Evolutionary conservation across 2,113 vertebrate species (phyloP).

Genomic region (Trogon surrucura): DNA sequence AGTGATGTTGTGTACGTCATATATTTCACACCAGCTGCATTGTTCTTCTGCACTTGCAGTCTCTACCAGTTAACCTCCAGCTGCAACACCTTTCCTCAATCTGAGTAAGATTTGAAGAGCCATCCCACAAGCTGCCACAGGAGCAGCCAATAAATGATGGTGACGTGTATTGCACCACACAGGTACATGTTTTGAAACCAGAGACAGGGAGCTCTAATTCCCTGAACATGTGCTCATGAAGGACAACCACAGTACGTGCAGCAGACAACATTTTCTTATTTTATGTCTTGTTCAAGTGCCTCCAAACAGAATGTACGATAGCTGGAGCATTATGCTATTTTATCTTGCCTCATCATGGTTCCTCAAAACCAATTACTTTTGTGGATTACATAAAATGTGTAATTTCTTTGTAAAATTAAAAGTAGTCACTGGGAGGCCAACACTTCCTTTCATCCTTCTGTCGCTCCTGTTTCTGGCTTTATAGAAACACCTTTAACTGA

Average conservation of each 20-base stretch:
- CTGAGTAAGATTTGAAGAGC: not conserved
- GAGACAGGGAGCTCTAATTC: not conserved
- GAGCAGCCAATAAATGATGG: rapidly evolving
- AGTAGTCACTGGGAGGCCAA: not conserved
- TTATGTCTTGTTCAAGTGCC: not conserved
- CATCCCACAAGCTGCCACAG: not conserved
- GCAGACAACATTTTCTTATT: not conserved
- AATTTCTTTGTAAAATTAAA: not conserved
- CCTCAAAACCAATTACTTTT: not conserved
- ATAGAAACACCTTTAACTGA: not conserved
- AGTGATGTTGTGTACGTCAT: not conserved
- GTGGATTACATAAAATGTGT: not conserved
- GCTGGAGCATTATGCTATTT: not conserved
- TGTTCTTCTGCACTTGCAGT: not conserved
- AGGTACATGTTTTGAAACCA: not conserved
- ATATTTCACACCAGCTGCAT: not conserved
- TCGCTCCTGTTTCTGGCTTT: not conserved
- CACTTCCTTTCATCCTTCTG: not conserved
- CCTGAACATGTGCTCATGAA: not conserved
- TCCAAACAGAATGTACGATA: not conserved
- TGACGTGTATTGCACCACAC: not conserved
- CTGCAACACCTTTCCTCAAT: not conserved
- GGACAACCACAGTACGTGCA: not conserved
- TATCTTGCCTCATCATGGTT: not conserved
- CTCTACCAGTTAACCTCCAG: not conserved